These are phyloP conservation scores for Aphidius colemani DNA, from an alignment of 2,888 invertebrate species.

Conservation along the genomic window DNA sequence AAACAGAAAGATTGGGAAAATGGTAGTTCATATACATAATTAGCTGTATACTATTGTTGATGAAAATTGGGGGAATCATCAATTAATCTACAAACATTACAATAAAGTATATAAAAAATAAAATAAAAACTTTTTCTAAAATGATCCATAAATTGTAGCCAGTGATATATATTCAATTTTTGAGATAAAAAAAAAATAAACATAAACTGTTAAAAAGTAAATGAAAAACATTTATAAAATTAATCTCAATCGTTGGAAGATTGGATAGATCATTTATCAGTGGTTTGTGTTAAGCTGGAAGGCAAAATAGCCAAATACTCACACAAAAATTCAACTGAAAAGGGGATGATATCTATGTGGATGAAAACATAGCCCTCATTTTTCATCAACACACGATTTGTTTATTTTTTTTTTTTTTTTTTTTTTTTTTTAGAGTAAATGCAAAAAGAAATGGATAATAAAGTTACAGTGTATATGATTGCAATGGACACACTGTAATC, in stretches of 20 bases:
- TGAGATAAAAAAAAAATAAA: not conserved
- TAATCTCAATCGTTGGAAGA: conserved; percentile 54
- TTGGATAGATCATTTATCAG: conserved; percentile 56
- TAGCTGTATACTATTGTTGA: not conserved
- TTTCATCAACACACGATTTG: too few species aligned
- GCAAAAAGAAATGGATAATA: too few species aligned
- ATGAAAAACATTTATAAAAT: conserved; percentile 39
- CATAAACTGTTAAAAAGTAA: conserved; percentile 1
- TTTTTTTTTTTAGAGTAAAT: too few species aligned
- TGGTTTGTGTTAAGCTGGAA: conserved; percentile 44
- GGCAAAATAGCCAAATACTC: conserved; percentile 32
- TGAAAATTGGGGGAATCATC: too few species aligned
- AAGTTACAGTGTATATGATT: too few species aligned
- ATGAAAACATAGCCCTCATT: too few species aligned
- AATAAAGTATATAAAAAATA: not conserved
- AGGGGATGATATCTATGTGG: too few species aligned
- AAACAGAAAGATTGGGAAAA: conserved; percentile 4
- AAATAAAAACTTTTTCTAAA: not conserved
- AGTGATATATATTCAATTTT: too few species aligned
- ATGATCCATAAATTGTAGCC: too few species aligned
- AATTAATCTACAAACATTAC: too few species aligned
- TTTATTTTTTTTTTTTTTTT: too few species aligned
- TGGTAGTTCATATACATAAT: not conserved
- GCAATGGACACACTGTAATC: too few species aligned
- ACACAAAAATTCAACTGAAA: not conserved